A percentile compares a stretch with the other conserved stretches of the same genome.
Conservation (phyloP, 2,888 invertebrate genomes). For the Rhagophthalmus giganteus region DNA sequence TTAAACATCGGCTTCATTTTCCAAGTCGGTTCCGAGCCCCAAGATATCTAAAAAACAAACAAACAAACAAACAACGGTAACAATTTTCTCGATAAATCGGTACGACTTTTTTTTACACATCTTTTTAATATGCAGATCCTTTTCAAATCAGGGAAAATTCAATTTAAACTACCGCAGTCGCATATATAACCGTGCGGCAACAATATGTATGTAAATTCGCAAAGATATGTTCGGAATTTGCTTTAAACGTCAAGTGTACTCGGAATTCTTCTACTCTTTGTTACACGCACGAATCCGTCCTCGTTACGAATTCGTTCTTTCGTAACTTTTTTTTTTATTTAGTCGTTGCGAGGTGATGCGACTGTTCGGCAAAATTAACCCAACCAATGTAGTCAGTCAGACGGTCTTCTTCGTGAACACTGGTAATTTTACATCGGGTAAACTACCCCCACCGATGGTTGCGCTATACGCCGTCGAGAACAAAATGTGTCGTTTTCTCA, state of each 20-base stretch:
- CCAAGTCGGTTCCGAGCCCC: slow-evolving; percentile 6
- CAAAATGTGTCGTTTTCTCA: too few relatives aligned
- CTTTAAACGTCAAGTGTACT: slow-evolving; percentile 28
- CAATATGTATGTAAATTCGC: slow-evolving; percentile 32
- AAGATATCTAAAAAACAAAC: too few relatives aligned
- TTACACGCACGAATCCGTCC: background rate
- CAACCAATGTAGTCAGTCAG: too few relatives aligned
- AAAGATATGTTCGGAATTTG: slow-evolving; percentile 31
- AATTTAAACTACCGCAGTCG: slow-evolving; percentile 22
- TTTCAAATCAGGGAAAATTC: slow-evolving; percentile 24
- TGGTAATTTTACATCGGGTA: too few relatives aligned
- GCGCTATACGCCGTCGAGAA: too few relatives aligned
- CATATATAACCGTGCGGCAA: slow-evolving; percentile 25
- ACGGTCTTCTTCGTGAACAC: too few relatives aligned
- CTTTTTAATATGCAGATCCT: slow-evolving; percentile 21
- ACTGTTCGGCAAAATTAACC: too few relatives aligned
- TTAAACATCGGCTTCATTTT: slow-evolving; percentile 16
- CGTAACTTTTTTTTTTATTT: too few relatives aligned
- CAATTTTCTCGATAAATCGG: too few relatives aligned
- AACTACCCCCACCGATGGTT: too few relatives aligned
- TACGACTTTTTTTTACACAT: slow-evolving; percentile 6
- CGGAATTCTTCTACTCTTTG: slow-evolving; percentile 4
- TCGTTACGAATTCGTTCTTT: background rate
- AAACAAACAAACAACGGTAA: too few relatives aligned
- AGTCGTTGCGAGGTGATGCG: too few relatives aligned